These are phyloP conservation scores for Asbolus verrucosus DNA, from an alignment of 1,140 invertebrate genomes.

Conservation along the genomic window DNA sequence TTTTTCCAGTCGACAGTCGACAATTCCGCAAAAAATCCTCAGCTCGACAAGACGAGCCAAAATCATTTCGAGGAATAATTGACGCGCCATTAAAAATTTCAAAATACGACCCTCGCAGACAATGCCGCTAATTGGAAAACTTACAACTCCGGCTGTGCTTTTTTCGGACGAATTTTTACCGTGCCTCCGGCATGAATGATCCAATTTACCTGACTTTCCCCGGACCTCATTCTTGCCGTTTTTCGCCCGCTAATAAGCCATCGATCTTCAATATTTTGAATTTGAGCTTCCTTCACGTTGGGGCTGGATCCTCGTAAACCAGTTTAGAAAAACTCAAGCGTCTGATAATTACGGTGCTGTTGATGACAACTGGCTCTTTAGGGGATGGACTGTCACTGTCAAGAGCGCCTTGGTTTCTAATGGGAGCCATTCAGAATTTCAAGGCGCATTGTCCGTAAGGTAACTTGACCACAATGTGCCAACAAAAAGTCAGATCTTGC, in stretches of 20 bases:
- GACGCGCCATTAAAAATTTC: slow-evolving; percentile 24
- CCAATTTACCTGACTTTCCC: background rate
- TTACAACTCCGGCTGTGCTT: background rate
- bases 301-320: too few species aligned
- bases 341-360: too few species aligned
- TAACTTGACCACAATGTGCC: too few species aligned
- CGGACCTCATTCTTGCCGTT: background rate
- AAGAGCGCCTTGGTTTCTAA: too few species aligned
- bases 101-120: slow-evolving; percentile 15
- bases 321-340: too few species aligned
- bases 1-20: slow-evolving; percentile 28
- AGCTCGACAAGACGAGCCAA: slow-evolving; percentile 7
- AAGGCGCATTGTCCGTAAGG: too few species aligned
- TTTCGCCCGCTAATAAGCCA: background rate
- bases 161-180: background rate
- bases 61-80: slow-evolving; percentile 33
- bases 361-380: too few species aligned
- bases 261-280: too few species aligned
- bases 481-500: too few species aligned
- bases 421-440: too few species aligned
- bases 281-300: too few species aligned
- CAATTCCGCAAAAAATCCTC: slow-evolving; percentile 30
- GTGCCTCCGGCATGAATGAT: background rate
- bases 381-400: too few species aligned
- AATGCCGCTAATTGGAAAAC: slow-evolving; percentile 33